Evolutionary conservation across 2,888 invertebrate species (phyloP).

Genomic region (Agelastica alni): DNA sequence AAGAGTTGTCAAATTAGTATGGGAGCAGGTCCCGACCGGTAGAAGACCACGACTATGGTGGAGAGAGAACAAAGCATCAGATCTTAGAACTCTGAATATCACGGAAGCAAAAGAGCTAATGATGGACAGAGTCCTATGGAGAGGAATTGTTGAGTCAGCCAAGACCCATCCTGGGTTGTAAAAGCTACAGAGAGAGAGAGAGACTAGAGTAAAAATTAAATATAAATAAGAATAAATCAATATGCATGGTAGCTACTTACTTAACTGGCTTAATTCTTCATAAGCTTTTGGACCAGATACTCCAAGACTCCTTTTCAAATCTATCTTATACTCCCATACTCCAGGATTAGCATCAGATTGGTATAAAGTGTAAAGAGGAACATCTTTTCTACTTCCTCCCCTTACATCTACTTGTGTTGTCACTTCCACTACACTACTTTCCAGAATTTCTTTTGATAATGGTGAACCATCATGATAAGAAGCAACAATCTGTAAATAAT

Average conservation of each 20-base stretch:
- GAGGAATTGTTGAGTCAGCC: no score
- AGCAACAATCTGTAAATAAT: slow-evolving; percentile 70
- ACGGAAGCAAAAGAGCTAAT: no score
- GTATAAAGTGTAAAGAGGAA: slow-evolving; percentile 65
- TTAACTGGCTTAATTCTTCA: slow-evolving; percentile 47
- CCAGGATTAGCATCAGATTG: slow-evolving; percentile 72
- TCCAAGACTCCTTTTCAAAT: slow-evolving; percentile 71
- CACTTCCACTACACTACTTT: slow-evolving; percentile 70
- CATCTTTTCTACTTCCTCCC: slow-evolving; percentile 66
- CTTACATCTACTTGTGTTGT: slow-evolving; percentile 65
- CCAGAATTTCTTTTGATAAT: slow-evolving; percentile 66
- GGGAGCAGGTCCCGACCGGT: no score
- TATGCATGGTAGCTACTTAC: slow-evolving; percentile 38
- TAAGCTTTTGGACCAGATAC: slow-evolving; percentile 46
- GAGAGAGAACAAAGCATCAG: no score
- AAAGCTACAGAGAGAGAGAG: no score
- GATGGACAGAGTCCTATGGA: no score
- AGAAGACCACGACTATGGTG: no score
- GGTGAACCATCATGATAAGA: slow-evolving; percentile 91
- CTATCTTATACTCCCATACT: slow-evolving; percentile 82
- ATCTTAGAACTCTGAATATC: no score
- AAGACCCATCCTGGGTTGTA: no score
- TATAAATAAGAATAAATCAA: no score
- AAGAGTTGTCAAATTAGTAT: no score
- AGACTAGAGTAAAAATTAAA: no score